Conservation (phyloP, 2,113 vertebrate species). For the Nothocercus nigrocapillus region DNA sequence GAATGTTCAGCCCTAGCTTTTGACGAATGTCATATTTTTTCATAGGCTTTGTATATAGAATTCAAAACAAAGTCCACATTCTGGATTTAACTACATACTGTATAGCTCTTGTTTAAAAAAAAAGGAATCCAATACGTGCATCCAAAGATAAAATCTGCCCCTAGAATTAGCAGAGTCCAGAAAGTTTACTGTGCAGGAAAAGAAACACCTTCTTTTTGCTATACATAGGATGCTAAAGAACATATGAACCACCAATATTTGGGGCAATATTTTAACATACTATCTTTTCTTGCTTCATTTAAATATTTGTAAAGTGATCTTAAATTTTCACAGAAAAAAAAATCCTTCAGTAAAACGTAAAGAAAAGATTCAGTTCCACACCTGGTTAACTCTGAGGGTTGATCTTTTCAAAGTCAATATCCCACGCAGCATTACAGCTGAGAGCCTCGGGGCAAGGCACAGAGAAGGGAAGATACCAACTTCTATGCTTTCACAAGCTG, state of each 20-base stretch:
- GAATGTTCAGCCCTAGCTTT: background rate
- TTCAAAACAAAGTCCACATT: background rate
- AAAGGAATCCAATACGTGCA: rapidly evolving
- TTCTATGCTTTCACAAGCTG: rapidly evolving
- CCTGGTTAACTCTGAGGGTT: rapidly evolving
- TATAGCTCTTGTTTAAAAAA: background rate
- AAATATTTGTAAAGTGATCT: background rate
- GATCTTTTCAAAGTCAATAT: background rate
- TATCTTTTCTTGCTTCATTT: background rate
- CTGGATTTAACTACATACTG: background rate
- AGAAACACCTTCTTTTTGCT: background rate
- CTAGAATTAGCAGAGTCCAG: background rate
- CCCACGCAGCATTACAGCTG: background rate
- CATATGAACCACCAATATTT: background rate
- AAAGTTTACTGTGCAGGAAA: background rate
- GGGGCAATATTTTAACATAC: background rate
- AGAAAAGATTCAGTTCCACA: background rate
- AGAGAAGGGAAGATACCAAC: rapidly evolving
- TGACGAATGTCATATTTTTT: background rate
- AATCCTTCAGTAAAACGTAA: background rate
- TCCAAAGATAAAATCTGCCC: background rate
- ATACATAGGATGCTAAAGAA: background rate
- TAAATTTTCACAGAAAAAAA: background rate
- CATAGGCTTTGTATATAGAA: background rate
- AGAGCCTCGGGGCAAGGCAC: background rate